Evolutionary conservation across 2,888 invertebrate genomes (phyloP).

Genomic region (Oligia fasciuncula): DNA sequence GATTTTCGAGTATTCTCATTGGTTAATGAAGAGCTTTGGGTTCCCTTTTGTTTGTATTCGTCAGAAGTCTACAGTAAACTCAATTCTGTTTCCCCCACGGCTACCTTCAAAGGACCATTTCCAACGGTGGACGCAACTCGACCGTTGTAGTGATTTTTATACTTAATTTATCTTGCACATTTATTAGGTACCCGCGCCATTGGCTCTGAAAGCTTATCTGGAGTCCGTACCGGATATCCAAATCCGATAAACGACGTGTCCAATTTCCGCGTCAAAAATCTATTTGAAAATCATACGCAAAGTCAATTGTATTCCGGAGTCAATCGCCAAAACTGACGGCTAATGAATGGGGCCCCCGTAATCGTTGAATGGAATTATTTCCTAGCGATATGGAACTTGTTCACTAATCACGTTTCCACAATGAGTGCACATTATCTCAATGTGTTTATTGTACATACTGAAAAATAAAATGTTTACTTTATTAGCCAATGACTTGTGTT

Average conservation of each 20-base stretch:
- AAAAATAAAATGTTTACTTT: conserved; percentile 47
- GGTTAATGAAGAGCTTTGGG: conserved; percentile 3
- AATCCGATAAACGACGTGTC: conserved; percentile 50
- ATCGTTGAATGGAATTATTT: conserved; percentile 45
- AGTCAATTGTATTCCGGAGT: conserved; percentile 40
- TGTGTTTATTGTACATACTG: conserved; percentile 28
- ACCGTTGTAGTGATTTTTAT: not conserved
- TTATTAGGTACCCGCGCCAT: not conserved
- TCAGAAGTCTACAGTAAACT: not conserved
- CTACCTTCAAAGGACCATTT: not conserved
- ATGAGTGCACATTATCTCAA: conserved; percentile 45
- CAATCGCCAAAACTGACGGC: conserved; percentile 23
- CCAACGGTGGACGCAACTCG: not conserved
- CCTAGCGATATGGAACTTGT: conserved; percentile 43
- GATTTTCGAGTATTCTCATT: conserved; percentile 14
- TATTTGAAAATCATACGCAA: conserved; percentile 29
- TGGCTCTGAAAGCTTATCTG: conserved; percentile 20
- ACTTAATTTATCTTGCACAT: conserved; percentile 36
- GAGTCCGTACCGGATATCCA: conserved; percentile 35
- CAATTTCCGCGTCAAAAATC: conserved; percentile 46
- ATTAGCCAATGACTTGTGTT: conserved; percentile 36
- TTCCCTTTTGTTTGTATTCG: conserved; percentile 17
- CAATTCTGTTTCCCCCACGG: not conserved
- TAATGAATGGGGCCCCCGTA: conserved; percentile 42
- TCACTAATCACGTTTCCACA: conserved; percentile 49